Evolutionary conservation across 2,113 vertebrate genomes (phyloP).

Genomic region (Anarhynchus alexandrinus): DNA sequence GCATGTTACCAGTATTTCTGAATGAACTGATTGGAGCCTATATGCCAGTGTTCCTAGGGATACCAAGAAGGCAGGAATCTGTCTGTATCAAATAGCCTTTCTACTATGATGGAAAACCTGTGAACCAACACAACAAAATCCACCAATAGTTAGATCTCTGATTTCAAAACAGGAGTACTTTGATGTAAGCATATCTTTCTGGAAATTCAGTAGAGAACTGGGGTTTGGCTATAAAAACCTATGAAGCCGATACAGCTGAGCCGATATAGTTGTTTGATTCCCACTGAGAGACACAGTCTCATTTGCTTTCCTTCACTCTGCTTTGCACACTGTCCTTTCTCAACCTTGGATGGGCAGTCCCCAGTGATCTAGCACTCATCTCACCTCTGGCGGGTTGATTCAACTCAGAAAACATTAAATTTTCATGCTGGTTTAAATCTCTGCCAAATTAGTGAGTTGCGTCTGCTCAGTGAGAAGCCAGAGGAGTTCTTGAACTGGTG

Average conservation of each 20-base stretch:
- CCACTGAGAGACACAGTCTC: neutral
- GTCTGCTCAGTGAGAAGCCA: neutral
- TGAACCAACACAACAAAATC: neutral
- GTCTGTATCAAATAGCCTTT: neutral
- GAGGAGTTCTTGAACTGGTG: neutral
- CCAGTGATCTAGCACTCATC: rapidly evolving
- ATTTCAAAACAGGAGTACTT: neutral
- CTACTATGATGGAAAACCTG: neutral
- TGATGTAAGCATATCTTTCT: neutral
- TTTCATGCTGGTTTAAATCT: neutral
- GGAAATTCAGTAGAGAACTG: neutral
- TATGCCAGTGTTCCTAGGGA: neutral
- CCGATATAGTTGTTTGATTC: neutral
- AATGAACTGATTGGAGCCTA: neutral
- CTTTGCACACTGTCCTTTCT: neutral
- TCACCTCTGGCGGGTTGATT: neutral
- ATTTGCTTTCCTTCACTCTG: neutral
- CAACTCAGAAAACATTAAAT: neutral
- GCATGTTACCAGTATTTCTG: neutral
- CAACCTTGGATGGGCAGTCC: neutral
- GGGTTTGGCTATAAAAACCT: neutral
- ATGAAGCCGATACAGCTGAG: neutral
- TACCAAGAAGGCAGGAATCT: neutral
- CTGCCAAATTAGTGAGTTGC: neutral
- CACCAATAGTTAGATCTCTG: neutral